Conservation (phyloP, 1,140 invertebrate genomes). For the Marisa cornuarietis region DNA sequence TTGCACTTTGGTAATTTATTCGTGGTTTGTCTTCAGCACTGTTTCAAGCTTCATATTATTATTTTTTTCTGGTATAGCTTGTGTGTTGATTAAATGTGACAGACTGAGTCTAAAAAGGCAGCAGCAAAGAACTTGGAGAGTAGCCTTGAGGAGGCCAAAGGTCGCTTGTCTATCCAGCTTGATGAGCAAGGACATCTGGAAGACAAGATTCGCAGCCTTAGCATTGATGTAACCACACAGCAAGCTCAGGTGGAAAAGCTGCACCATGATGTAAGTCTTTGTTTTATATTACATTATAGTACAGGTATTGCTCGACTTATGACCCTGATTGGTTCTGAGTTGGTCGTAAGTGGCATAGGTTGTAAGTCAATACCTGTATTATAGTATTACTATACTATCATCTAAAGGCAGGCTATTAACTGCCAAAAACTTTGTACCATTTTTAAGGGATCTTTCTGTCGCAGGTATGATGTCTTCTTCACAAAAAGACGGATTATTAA, state of each 20-base stretch:
- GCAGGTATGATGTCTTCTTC: too few relatives aligned
- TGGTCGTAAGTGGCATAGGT: too few relatives aligned
- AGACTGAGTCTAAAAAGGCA: slow-evolving; percentile 55
- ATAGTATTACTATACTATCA: background rate
- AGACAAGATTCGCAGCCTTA: slow-evolving; percentile 53
- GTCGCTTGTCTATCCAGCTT: slow-evolving; percentile 41
- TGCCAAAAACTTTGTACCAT: too few relatives aligned
- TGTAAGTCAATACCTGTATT: too few relatives aligned
- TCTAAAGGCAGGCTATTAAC: background rate
- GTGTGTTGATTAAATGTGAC: background rate
- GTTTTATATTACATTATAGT: background rate
- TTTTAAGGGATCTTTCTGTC: too few relatives aligned
- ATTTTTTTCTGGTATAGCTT: background rate
- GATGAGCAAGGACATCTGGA: slow-evolving; percentile 57
- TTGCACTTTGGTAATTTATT: too few relatives aligned
- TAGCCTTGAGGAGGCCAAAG: slow-evolving; percentile 53
- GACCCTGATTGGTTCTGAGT: too few relatives aligned
- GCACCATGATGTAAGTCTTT: slow-evolving; percentile 55
- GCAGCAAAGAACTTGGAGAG: slow-evolving; percentile 50
- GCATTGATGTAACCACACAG: slow-evolving; percentile 51
- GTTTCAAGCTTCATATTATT: too few relatives aligned
- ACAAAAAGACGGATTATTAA: too few relatives aligned
- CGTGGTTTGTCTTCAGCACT: too few relatives aligned
- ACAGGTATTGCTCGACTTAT: too few relatives aligned
- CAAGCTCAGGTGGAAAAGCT: slow-evolving; percentile 58